Conservation (phyloP, 1,140 invertebrate genomes). For the Sycophila sp. region DNA sequence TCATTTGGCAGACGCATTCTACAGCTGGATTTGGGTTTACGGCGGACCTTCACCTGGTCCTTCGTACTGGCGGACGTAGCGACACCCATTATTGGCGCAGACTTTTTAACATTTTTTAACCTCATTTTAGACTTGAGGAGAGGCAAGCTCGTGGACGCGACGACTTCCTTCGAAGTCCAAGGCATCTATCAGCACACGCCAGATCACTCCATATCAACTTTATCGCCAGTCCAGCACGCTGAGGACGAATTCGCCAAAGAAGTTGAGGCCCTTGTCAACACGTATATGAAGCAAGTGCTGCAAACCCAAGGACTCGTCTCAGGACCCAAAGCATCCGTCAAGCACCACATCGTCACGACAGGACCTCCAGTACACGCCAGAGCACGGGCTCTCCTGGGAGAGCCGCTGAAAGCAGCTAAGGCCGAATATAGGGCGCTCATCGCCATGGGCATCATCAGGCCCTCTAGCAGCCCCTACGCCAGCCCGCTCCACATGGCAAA, state of each 20-base stretch:
- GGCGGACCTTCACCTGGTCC: constrained; percentile 47
- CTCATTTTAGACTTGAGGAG: constrained; percentile 49
- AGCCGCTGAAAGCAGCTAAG: neutral
- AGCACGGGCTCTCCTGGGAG: neutral
- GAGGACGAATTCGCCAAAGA: no score
- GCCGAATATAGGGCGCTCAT: neutral
- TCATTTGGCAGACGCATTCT: constrained; percentile 49
- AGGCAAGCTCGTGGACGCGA: constrained; percentile 43
- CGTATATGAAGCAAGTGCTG: no score
- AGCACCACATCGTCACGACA: constrained; percentile 25
- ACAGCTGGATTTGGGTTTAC: constrained; percentile 46
- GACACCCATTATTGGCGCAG: constrained; percentile 55
- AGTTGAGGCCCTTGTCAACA: neutral
- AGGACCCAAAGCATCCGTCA: neutral
- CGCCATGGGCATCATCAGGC: neutral
- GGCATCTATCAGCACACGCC: neutral
- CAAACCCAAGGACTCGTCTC: constrained; percentile 37
- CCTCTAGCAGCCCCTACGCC: constrained; percentile 24
- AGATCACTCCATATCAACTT: constrained; percentile 13
- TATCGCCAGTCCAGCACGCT: no score
- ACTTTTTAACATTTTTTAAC: constrained; percentile 49
- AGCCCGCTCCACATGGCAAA: constrained; percentile 29
- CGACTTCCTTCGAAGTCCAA: constrained; percentile 10
- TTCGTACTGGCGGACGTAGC: constrained; percentile 54
- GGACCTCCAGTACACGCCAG: constrained; percentile 47